Percentiles rank a stretch among this genome's conserved stretches.
These are phyloP conservation scores for Hestina assimilis DNA, from an alignment of 1,140 invertebrate genomes.

Conservation along the genomic window DNA sequence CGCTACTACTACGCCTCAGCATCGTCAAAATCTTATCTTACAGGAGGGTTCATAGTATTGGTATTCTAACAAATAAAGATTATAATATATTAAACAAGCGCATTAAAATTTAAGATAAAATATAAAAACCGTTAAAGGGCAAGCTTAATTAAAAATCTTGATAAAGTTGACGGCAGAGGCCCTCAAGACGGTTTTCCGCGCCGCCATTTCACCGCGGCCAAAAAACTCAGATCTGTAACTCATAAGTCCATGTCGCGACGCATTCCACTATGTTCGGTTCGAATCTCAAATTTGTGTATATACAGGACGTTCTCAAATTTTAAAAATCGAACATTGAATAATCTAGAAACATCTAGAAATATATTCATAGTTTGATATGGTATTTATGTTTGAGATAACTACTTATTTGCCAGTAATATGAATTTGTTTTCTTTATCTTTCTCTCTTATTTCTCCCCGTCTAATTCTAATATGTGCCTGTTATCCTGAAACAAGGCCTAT, in stretches of 20 bases:
- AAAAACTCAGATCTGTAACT: conserved; percentile 59
- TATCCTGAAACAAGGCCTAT: no score
- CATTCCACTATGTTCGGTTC: conserved; percentile 52
- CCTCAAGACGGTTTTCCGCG: conserved; percentile 31
- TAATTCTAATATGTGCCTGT: no score
- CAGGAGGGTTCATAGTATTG: no score
- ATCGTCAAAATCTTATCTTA: no score
- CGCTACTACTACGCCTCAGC: no score
- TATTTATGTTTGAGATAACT: no score
- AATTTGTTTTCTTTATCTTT: no score
- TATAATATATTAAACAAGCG: no score
- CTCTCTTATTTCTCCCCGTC: background rate
- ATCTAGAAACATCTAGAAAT: no score
- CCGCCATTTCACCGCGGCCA: conserved; percentile 39
- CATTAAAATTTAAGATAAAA: no score
- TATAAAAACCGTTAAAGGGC: background rate
- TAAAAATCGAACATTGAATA: no score
- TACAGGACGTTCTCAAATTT: conserved; percentile 44
- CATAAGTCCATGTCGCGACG: conserved; percentile 72
- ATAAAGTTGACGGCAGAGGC: conserved; percentile 10
- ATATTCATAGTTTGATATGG: background rate
- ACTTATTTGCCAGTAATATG: background rate
- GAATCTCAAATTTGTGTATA: conserved; percentile 37
- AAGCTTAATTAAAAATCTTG: conserved; percentile 18
- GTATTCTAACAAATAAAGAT: no score